Evolutionary conservation across 2,888 invertebrate species (phyloP).

Genomic region (Dusona sp.): DNA sequence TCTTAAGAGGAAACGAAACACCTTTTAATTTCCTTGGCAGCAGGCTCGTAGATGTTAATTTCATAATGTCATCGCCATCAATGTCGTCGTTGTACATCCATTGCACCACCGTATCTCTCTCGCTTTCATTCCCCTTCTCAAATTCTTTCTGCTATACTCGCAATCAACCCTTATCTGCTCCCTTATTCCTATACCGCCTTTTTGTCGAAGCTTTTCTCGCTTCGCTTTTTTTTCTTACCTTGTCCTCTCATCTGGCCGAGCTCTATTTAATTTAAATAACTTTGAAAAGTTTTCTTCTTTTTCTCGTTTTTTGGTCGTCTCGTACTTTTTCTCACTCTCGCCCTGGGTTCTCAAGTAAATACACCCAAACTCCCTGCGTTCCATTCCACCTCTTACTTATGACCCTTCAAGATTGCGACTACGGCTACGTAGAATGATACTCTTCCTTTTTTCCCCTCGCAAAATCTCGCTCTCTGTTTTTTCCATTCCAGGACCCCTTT

Average conservation of each 20-base stretch:
- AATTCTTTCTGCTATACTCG: slow-evolving; percentile 58
- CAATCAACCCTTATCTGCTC: slow-evolving; percentile 77
- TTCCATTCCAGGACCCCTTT: slow-evolving; percentile 22
- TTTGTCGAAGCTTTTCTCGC: slow-evolving; percentile 41
- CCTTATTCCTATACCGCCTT: slow-evolving; percentile 38
- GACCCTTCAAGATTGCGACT: slow-evolving; percentile 58
- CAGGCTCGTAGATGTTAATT: slow-evolving; percentile 76
- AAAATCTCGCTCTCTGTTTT: slow-evolving; percentile 62
- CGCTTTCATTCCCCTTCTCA: slow-evolving; percentile 13
- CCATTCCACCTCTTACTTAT: slow-evolving; percentile 48
- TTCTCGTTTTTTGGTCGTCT: slow-evolving; percentile 51
- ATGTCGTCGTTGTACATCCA: slow-evolving; percentile 67
- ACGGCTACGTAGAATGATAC: slow-evolving; percentile 33
- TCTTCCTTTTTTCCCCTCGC: slow-evolving; percentile 30
- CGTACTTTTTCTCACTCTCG: slow-evolving; percentile 52
- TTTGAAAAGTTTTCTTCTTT: slow-evolving; percentile 75
- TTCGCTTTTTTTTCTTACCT: slow-evolving; percentile 53
- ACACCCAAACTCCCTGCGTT: slow-evolving; percentile 55
- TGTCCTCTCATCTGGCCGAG: slow-evolving; percentile 57
- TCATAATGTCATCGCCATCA: slow-evolving; percentile 76
- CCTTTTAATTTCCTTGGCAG: slow-evolving; percentile 75
- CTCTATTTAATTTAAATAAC: slow-evolving; percentile 81
- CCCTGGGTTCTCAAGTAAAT: slow-evolving; percentile 54
- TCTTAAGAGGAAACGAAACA: slow-evolving; percentile 69
- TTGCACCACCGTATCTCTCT: neutral